Evolutionary conservation across 2,797 vertebrate genomes (phyloP), one percentile per base, ranked within the genome.

Genomic region (Danio kyathit): DNA sequence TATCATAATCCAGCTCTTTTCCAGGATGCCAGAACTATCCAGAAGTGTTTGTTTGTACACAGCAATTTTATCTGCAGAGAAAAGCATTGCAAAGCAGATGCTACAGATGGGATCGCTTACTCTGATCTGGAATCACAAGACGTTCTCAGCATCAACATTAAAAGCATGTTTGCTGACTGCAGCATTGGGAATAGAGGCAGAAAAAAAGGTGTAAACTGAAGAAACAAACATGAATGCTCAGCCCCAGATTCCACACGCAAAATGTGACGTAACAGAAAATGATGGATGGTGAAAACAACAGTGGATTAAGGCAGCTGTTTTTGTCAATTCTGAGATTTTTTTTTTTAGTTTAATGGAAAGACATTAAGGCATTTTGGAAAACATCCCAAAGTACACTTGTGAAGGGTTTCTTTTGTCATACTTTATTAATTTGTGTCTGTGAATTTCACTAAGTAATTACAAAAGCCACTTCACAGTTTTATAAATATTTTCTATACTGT

Each of bases 41-140:
- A 6, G 6, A 60, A 21, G n/a, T 21, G 29, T 79, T 70, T 51
- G 65, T 60, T 79, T 70, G 56, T 70, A 71, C 49, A 79, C 44
- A 71, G 44, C 51, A 7, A 79, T 61, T 79, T 71, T 10, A 21
- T 61, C 56, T 60, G 46, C 76, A 43, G 46, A 61, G 44, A 41
- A 78, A 78, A 59, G 4, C 54, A 40, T 19, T 6, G 54, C 57
- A 61, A 61, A 61, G 46, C 76, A 49, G 64, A 78, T 46, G 54
- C 54, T 59, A 59, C 56, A 59, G 49, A 77, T 67, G 64, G 46
- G 14, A 61, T 44, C 10, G 13, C 38, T 79, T 43, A 29, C 56
- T 61, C 46, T 79, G 66, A 61, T 79, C 56, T 79, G 66, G 48
- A 71, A 70, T 44, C 66, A 79, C 56, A 71, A 71, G 12, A 63